These are phyloP conservation scores for Xestobium rufovillosum DNA, from an alignment of 2,888 invertebrate genomes.

Conservation along the genomic window DNA sequence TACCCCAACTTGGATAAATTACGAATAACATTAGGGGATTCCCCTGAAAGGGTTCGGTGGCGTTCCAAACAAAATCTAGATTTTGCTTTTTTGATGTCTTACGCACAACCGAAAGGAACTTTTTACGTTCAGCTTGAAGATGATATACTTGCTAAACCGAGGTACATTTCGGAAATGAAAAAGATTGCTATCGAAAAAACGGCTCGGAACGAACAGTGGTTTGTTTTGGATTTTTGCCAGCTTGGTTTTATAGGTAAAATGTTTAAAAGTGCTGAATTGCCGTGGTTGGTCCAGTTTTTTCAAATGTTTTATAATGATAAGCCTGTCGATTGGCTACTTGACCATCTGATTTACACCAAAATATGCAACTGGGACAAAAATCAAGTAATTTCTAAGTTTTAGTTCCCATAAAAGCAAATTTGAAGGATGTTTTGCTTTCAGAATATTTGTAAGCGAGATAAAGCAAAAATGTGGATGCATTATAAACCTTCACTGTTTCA, in stretches of 20 bases:
- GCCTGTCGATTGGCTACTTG: slow-evolving; percentile 94
- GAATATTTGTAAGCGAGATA: slow-evolving; percentile 76
- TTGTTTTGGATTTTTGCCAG: slow-evolving; percentile 87
- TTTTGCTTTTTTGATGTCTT: slow-evolving; percentile 90
- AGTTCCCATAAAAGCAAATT: neutral
- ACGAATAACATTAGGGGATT: slow-evolving; percentile 75
- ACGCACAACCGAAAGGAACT: slow-evolving; percentile 77
- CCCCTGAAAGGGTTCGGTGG: slow-evolving; percentile 79
- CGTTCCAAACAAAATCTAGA: slow-evolving; percentile 93
- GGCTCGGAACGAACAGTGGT: slow-evolving; percentile 71
- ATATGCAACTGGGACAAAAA: slow-evolving; percentile 79
- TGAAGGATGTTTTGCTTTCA: slow-evolving; percentile 40
- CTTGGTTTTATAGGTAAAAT: slow-evolving; percentile 94
- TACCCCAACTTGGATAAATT: slow-evolving; percentile 81
- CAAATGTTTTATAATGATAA: slow-evolving; percentile 94
- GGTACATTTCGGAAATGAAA: slow-evolving; percentile 79
- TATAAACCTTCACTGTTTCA: slow-evolving; percentile 90
- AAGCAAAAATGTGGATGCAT: slow-evolving; percentile 72
- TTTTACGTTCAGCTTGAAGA: slow-evolving; percentile 93
- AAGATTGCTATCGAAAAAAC: slow-evolving; percentile 73
- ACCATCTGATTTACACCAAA: slow-evolving; percentile 80
- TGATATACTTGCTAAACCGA: slow-evolving; percentile 80
- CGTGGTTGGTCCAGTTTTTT: slow-evolving; percentile 83
- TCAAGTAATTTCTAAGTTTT: slow-evolving; percentile 43
- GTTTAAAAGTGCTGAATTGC: slow-evolving; percentile 81